Conservation (phyloP, 2,797 vertebrate genomes). For the Sebastes wilsoni region DNA sequence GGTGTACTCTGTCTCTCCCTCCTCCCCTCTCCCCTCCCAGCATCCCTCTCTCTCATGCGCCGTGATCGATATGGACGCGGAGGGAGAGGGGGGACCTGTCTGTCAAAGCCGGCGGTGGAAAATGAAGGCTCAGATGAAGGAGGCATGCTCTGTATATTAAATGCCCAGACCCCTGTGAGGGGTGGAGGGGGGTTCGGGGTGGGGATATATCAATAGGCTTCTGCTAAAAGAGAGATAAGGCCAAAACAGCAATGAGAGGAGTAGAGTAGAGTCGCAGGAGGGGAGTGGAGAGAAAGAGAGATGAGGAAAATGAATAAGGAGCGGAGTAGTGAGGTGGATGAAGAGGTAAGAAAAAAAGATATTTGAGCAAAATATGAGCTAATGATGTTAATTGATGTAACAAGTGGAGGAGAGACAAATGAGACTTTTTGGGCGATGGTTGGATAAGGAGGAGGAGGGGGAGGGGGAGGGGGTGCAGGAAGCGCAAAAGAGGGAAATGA, state of each 20-base stretch:
- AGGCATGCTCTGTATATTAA: constrained; percentile 85
- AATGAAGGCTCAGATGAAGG: constrained; percentile 82
- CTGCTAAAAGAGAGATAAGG: constrained; percentile 76
- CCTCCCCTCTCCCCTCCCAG: constrained; percentile 62
- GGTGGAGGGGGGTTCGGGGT: constrained; percentile 38
- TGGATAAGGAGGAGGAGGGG: background rate
- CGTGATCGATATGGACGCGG: constrained; percentile 83
- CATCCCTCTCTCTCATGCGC: constrained; percentile 71
- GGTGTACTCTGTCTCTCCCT: constrained; percentile 71
- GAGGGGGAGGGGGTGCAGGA: constrained; percentile 4
- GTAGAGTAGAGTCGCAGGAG: constrained; percentile 1
- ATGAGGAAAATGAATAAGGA: constrained; percentile 22
- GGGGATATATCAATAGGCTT: constrained; percentile 78
- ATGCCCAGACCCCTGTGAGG: constrained; percentile 71
- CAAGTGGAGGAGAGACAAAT: constrained; percentile 41
- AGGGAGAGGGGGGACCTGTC: constrained; percentile 81
- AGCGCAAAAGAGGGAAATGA: constrained; percentile 59
- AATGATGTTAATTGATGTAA: constrained; percentile 67
- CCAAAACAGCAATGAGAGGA: constrained; percentile 57
- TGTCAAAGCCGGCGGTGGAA: constrained; percentile 79
- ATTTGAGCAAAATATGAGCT: constrained; percentile 27
- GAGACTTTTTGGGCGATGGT: constrained; percentile 14
- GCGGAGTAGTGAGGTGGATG: constrained; percentile 14
- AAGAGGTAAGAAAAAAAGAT: constrained; percentile 28
- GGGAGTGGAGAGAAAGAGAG: constrained; percentile 11